These are phyloP conservation scores for Luscinia megarhynchos DNA, from an alignment of 2,797 vertebrate genomes.

Conservation along the genomic window DNA sequence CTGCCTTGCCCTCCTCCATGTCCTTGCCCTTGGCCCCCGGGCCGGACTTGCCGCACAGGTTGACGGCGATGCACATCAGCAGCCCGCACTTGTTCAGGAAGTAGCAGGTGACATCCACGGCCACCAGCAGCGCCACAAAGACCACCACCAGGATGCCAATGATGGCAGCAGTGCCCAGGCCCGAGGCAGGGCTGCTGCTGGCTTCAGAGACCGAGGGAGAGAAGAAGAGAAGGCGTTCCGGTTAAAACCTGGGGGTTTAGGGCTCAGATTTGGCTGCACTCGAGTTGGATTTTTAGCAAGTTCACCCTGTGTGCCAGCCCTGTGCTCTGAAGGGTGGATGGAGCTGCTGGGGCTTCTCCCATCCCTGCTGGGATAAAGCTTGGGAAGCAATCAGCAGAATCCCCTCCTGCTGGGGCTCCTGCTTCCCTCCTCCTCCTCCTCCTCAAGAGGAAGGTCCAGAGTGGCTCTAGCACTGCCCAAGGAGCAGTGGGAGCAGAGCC, in stretches of 20 bases:
- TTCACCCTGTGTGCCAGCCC: not conserved
- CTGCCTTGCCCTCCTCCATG: conserved; percentile 93
- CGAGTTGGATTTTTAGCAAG: fast-evolving
- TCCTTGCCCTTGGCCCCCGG: conserved; percentile 92
- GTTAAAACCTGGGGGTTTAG: not conserved
- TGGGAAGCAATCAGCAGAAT: not conserved
- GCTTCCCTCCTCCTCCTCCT: not conserved
- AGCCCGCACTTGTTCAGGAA: conserved; percentile 98
- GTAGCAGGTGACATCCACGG: conserved; percentile 95
- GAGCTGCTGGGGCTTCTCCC: not conserved
- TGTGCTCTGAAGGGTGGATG: not conserved
- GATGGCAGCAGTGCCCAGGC: conserved; percentile 89
- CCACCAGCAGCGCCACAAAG: conserved; percentile 92
- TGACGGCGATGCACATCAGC: conserved; percentile 97
- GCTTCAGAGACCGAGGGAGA: conserved; percentile 78
- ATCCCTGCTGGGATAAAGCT: fast-evolving
- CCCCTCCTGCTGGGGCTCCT: not conserved
- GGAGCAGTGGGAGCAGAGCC: not conserved
- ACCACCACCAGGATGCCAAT: conserved; percentile 93
- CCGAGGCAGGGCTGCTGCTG: conserved; percentile 81
- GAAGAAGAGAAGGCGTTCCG: not conserved
- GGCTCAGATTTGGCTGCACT: not conserved
- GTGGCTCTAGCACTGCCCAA: not conserved
- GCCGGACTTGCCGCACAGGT: conserved; percentile 92
- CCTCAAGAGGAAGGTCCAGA: not conserved